Evolutionary conservation across 2,113 vertebrate species (phyloP), one percentile per base, ranked within the genome.

Genomic region (Heloderma charlesbogerti): DNA sequence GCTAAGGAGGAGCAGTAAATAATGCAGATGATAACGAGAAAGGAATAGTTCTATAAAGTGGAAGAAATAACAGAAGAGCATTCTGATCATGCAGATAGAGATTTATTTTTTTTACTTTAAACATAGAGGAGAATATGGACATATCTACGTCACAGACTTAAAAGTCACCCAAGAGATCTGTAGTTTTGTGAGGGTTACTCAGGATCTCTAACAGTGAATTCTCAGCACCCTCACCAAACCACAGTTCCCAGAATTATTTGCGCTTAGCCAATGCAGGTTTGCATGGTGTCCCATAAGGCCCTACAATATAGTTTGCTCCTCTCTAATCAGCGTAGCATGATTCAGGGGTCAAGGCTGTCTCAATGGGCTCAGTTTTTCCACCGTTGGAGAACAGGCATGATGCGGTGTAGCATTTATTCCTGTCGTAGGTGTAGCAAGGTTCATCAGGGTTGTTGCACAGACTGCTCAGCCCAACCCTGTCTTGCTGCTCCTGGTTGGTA

Each of bases 351-450:
- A 98, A 86, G 1, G 94, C 94, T 0, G 96, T 86, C 7, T 86
- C 1, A 5, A 96, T 79, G 0, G 74, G 4, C 4, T 0, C 89
- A 0, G 0, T 96, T 92, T 94, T 18, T 0, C 96, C 97, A 0
- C 1, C 12, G 16, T 96, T 54, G 2, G 0, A 7, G 4, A 98
- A 20, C 0, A 97, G 94, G 89, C 95, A 83, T 0, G 79, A 79
- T 0, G 94, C 77, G 6, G 93, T 97, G 60, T 98, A 98, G 94
- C 98, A 98, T 92, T 97, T 88, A 12, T 98, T 95, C 87, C 98
- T 95, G 94, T 97, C n/a, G 0, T 98, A 98, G 22, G 95, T 95
- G 16, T 98, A 98, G 91, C 97, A 98, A 40, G 95, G 96, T 69
- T 97, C 92, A 3, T 12, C 48, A 0, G 96, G 88, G 0, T 95